Evolutionary conservation across 2,113 vertebrate genomes (phyloP).

Genomic region (Eulemur rufifrons): DNA sequence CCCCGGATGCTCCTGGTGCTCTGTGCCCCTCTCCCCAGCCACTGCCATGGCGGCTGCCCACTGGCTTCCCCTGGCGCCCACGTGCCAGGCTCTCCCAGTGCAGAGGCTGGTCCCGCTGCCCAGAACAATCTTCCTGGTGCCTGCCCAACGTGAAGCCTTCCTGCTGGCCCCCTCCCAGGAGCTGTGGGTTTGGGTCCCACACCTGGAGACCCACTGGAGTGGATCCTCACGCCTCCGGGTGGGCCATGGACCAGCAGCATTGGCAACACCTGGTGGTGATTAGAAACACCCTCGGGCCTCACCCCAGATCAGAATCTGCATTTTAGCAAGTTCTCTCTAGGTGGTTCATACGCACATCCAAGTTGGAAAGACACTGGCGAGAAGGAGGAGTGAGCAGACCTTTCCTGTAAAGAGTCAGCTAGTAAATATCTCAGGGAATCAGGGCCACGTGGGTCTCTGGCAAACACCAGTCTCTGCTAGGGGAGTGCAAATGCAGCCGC

Average conservation of each 20-base stretch:
- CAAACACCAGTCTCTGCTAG: neutral
- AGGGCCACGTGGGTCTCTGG: accelerated
- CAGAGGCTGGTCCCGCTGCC: too few relatives aligned
- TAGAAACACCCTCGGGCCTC: neutral
- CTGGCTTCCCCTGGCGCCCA: too few relatives aligned
- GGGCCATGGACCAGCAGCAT: accelerated
- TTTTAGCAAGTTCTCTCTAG: accelerated
- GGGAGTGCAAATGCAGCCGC: accelerated
- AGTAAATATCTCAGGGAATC: neutral
- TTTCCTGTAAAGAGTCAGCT: neutral
- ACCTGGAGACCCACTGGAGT: neutral
- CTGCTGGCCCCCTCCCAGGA: neutral
- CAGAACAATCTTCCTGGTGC: too few relatives aligned
- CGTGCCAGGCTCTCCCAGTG: too few relatives aligned
- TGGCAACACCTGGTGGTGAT: accelerated
- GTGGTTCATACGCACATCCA: accelerated
- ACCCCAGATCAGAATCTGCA: neutral
- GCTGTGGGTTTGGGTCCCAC: neutral
- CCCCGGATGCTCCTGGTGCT: too few relatives aligned
- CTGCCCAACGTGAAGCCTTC: too few relatives aligned
- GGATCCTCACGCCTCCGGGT: too few relatives aligned
- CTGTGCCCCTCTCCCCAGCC: too few relatives aligned
- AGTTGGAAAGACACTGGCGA: neutral
- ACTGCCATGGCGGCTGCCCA: too few relatives aligned
- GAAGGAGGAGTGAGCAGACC: neutral